phyloP scores from a whole-genome alignment of 2,797 vertebrate genomes.

The Poeciliopsis paucimaculata region DNA sequence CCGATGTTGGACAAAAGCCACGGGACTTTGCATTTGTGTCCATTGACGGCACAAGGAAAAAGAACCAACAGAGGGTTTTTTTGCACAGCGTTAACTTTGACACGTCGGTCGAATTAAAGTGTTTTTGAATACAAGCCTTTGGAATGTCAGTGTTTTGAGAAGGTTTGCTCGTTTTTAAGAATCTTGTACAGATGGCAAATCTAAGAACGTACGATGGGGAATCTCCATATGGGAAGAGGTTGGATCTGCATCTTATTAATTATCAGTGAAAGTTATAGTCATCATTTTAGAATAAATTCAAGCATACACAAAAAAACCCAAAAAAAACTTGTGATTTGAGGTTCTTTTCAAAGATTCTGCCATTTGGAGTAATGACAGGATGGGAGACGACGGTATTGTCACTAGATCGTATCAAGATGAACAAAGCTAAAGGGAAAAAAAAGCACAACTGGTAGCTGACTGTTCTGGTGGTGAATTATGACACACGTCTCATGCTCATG shows the following conservation, averaged over 20 bases:
- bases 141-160: neutral
- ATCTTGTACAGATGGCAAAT: neutral
- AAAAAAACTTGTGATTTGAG: neutral
- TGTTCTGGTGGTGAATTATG: neutral
- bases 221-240: neutral
- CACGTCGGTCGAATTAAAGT: neutral
- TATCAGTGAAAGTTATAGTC: neutral
- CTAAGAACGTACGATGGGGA: neutral
- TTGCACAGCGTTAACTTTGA: slow-evolving; percentile 17
- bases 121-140: neutral
- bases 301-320: rapidly evolving
- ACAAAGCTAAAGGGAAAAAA: neutral
- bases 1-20: slow-evolving; percentile 53
- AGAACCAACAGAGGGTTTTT: slow-evolving; percentile 7
- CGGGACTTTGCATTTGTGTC: slow-evolving; percentile 54
- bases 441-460: neutral
- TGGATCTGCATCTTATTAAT: neutral
- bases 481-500: neutral
- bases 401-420: neutral
- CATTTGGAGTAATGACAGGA: neutral
- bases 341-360: neutral
- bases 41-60: slow-evolving; percentile 38
- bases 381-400: neutral
- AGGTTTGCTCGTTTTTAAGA: too few species aligned
- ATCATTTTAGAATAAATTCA: neutral